Conservation (phyloP, 2,888 invertebrate species). For the Nemotelus pantherinus region DNA sequence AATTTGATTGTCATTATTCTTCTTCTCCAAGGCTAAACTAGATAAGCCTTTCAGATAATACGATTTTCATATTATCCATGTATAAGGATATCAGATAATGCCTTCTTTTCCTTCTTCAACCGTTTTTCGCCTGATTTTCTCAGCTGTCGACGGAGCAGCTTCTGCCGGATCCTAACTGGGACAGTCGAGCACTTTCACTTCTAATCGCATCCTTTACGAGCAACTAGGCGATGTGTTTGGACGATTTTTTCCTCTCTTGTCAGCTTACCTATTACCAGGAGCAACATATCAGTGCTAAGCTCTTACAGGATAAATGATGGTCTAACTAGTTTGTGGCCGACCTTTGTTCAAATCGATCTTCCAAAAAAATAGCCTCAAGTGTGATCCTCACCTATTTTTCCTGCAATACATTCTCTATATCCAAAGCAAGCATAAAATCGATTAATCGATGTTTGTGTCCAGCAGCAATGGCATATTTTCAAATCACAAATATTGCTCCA, state of each 20-base stretch:
- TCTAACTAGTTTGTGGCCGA: not conserved
- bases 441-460: no score
- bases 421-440: no score
- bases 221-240: no score
- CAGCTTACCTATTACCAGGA: constrained; percentile 25
- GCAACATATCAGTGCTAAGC: constrained; percentile 26
- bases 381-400: no score
- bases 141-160: not conserved
- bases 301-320: constrained; percentile 27
- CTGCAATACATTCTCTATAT: no score
- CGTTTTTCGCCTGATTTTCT: not conserved
- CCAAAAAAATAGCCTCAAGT: no score
- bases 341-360: no score
- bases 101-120: not conserved
- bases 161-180: not conserved
- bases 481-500: no score
- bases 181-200: no score
- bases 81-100: constrained; percentile 28
- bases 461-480: no score
- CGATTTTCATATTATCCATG: constrained; percentile 41
- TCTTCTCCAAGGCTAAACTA: constrained; percentile 40
- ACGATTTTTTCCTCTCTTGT: not conserved
- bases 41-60: constrained; percentile 41
- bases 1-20: constrained; percentile 45
- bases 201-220: no score